Conservation (phyloP, 2,797 vertebrate species). For the Phoxinus dragarum region DNA sequence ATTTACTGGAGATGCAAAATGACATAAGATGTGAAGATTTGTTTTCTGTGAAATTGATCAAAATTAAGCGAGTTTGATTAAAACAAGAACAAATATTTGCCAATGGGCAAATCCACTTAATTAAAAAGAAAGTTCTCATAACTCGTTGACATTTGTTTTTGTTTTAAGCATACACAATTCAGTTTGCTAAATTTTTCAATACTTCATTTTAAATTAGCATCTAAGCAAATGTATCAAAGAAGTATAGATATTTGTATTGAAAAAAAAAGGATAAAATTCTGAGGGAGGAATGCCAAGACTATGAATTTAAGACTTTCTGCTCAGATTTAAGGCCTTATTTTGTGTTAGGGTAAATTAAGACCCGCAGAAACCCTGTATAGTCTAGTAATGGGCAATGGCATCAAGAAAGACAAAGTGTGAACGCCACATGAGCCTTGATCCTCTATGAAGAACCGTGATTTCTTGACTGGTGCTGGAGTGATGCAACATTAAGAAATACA, state of each 20-base stretch:
- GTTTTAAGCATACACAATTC: not conserved
- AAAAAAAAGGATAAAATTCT: not conserved
- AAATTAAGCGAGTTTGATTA: too few relatives aligned
- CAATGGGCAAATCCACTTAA: too few relatives aligned
- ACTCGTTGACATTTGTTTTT: too few relatives aligned
- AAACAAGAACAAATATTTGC: too few relatives aligned
- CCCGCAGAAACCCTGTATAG: not conserved
- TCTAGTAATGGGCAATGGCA: not conserved
- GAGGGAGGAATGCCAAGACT: not conserved
- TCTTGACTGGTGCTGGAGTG: slow-evolving; percentile 49
- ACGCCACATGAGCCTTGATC: slow-evolving; percentile 8
- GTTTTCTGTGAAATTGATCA: too few relatives aligned
- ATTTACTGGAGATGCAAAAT: not conserved
- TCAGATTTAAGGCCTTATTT: not conserved
- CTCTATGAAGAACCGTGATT: slow-evolving; percentile 34
- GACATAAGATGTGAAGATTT: too few relatives aligned
- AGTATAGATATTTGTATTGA: not conserved
- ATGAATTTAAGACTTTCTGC: not conserved
- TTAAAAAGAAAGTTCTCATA: too few relatives aligned
- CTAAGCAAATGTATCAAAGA: not conserved
- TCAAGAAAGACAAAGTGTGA: slow-evolving; percentile 13
- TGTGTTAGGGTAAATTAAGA: not conserved
- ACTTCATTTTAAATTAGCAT: too few relatives aligned
- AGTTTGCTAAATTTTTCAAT: not conserved
- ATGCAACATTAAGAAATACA: slow-evolving; percentile 52